These are phyloP conservation scores for Bilobella aurantiaca DNA, from an alignment of 1,140 invertebrate genomes.

Conservation along the genomic window DNA sequence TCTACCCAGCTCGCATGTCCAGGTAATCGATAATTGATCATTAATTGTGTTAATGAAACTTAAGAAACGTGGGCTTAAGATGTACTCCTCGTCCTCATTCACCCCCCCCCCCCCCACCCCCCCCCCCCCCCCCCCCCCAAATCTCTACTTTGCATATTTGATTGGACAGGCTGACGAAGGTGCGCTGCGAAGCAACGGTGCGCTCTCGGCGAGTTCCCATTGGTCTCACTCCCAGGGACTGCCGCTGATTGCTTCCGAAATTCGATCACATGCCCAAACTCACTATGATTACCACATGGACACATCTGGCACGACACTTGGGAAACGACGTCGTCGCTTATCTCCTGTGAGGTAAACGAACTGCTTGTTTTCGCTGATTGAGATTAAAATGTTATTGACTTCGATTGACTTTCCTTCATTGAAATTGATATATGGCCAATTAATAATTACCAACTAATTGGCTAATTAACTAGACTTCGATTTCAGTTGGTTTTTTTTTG, in stretches of 20 bases:
- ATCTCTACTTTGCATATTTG: neutral
- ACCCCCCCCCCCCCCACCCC: too few species aligned
- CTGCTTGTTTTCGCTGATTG: neutral
- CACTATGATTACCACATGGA: slow-evolving; percentile 42
- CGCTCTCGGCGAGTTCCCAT: slow-evolving; percentile 16
- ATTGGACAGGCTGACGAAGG: neutral
- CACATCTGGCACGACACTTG: slow-evolving; percentile 44
- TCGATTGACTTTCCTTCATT: too few species aligned
- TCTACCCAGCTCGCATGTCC: neutral
- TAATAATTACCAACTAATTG: too few species aligned
- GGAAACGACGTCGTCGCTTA: slow-evolving; percentile 49
- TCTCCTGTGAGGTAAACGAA: slow-evolving; percentile 46
- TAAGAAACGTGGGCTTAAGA: too few species aligned
- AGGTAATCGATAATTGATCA: neutral
- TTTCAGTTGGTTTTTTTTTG: too few species aligned
- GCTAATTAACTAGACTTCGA: too few species aligned
- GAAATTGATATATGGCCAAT: too few species aligned
- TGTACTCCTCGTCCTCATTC: too few species aligned
- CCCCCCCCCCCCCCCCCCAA: too few species aligned
- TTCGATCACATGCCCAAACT: slow-evolving; percentile 40
- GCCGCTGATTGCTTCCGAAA: slow-evolving; percentile 32
- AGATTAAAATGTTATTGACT: too few species aligned
- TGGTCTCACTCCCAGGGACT: slow-evolving; percentile 14
- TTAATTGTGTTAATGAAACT: too few species aligned
- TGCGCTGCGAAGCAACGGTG: neutral